Percentiles rank a stretch among this genome's conserved stretches.
Conservation (phyloP, 2,113 vertebrate species). For the Trematocara zebra region DNA sequence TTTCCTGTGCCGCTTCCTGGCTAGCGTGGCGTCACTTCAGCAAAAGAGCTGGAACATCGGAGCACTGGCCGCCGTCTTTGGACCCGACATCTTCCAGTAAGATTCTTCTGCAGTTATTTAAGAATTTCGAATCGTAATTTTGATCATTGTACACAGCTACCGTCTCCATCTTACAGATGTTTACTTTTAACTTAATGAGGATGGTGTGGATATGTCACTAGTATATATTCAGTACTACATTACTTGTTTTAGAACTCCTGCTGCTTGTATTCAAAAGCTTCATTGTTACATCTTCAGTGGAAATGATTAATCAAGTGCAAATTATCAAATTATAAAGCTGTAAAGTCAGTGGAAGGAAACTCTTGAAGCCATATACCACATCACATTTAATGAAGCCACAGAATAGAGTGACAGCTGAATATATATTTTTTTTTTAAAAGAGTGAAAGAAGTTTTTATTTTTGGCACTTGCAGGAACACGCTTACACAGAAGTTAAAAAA, state of each 20-base stretch:
- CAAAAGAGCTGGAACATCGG: constrained; percentile 90
- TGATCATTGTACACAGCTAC: neutral
- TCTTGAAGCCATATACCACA: neutral
- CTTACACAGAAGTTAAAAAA: neutral
- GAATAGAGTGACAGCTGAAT: neutral
- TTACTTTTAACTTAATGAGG: neutral
- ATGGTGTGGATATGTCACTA: neutral
- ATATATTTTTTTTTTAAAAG: neutral
- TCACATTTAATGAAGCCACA: neutral
- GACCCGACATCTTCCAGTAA: constrained; percentile 97
- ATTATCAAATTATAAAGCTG: neutral
- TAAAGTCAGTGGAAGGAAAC: neutral
- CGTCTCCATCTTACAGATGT: neutral
- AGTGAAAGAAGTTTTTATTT: neutral
- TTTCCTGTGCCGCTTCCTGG: constrained; percentile 94
- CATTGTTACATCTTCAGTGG: neutral
- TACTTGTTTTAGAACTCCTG: neutral
- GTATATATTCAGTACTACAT: neutral
- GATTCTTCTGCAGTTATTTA: constrained; percentile 16
- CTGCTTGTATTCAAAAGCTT: neutral
- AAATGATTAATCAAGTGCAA: rapidly evolving
- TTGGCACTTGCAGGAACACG: neutral
- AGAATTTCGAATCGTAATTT: neutral
- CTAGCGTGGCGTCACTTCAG: constrained; percentile 91
- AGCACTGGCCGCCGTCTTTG: constrained; percentile 91